phyloP scores from a whole-genome alignment of 2,797 vertebrate genomes.

The Hoplostethus mediterraneus region DNA sequence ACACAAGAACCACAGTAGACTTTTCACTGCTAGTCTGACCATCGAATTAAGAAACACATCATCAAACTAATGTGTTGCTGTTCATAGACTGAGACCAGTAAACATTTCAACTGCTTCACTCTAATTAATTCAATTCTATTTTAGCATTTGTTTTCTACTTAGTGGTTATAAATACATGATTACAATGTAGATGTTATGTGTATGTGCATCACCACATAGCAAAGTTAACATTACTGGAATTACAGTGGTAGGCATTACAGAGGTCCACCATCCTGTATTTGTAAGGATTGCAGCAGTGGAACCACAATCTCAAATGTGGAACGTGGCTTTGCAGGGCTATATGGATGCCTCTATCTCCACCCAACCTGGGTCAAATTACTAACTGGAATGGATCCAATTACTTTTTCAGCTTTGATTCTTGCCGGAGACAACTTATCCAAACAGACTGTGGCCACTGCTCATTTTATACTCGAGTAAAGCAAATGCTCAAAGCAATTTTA shows the following conservation, averaged over 20 bases:
- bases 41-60: not conserved
- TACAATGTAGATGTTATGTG: not conserved
- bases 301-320: not conserved
- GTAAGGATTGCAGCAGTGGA: slow-evolving; percentile 6
- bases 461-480: slow-evolving; percentile 33
- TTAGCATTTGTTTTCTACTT: not conserved
- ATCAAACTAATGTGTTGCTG: not conserved
- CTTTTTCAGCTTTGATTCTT: slow-evolving; percentile 8
- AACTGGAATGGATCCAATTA: slow-evolving; percentile 42
- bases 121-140: not conserved
- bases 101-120: slow-evolving; percentile 1
- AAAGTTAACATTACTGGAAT: not conserved
- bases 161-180: too few species aligned
- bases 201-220: not conserved
- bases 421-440: slow-evolving; percentile 15
- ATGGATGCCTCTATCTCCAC: not conserved
- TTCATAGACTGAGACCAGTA: too few species aligned
- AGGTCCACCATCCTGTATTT: not conserved
- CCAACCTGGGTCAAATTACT: not conserved
- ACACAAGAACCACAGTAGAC: not conserved
- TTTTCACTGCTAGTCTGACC: not conserved
- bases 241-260: not conserved
- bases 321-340: not conserved
- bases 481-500: slow-evolving; percentile 45
- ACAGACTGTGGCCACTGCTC: slow-evolving; percentile 26